Evolutionary conservation across 2,888 invertebrate species (phyloP).

Genomic region (Limenitis arthemis): DNA sequence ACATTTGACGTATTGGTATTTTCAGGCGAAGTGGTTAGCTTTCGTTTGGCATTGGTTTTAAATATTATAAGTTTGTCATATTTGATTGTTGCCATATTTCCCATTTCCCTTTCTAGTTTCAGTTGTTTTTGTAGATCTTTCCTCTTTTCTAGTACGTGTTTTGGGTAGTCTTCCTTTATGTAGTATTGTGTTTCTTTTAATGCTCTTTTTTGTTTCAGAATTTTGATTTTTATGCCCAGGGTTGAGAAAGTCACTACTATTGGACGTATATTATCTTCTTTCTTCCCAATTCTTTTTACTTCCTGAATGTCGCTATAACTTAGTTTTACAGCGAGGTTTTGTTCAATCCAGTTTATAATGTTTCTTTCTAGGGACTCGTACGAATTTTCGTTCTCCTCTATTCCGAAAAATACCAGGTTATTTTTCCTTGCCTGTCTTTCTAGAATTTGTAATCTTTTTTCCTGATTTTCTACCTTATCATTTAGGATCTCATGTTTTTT

Average conservation of each 20-base stretch:
- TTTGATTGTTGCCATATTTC: constrained; percentile 21
- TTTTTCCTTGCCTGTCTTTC: constrained; percentile 10
- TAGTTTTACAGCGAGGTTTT: constrained; percentile 3
- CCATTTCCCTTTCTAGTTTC: constrained; percentile 18
- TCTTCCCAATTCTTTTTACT: constrained; percentile 16
- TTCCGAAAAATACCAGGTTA: constrained; percentile 14
- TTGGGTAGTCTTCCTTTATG: constrained; percentile 21
- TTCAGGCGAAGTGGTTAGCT: constrained; percentile 15
- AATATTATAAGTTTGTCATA: constrained; percentile 22
- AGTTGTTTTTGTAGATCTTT: constrained; percentile 20
- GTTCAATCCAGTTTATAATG: constrained; percentile 3
- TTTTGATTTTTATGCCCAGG: constrained; percentile 15
- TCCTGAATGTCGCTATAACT: constrained; percentile 17
- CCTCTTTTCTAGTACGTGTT: constrained; percentile 20
- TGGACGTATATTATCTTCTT: neutral
- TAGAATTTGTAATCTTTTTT: constrained; percentile 7
- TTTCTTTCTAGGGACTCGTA: constrained; percentile 8
- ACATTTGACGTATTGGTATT: neutral
- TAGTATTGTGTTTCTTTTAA: constrained; percentile 18
- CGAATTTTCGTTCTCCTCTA: constrained; percentile 8
- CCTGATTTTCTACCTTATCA: constrained; percentile 12
- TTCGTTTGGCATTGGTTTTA: constrained; percentile 14
- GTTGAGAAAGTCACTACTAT: neutral
- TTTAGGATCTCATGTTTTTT: too few species aligned
- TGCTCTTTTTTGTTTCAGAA: constrained; percentile 13